Evolutionary conservation across 2,797 vertebrate genomes (phyloP).

Genomic region (Coregonus sp.): DNA sequence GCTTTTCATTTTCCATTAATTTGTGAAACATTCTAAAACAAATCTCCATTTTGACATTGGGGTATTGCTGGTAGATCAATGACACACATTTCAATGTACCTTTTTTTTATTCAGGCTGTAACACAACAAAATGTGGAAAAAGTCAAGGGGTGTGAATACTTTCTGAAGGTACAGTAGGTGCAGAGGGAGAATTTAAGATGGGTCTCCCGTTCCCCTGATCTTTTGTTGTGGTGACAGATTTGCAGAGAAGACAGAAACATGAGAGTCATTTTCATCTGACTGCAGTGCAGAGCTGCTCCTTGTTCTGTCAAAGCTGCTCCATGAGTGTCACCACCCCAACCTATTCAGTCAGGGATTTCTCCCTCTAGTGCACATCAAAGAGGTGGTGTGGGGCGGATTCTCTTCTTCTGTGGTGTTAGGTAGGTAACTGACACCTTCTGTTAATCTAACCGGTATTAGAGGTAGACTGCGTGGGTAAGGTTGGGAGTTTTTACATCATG

Average conservation of each 20-base stretch:
- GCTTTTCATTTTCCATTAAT: too few species aligned
- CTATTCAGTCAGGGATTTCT: constrained; percentile 1
- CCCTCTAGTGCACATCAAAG: not conserved
- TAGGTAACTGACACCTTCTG: not conserved
- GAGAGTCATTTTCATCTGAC: not conserved
- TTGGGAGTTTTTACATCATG: not conserved
- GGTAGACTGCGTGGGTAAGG: not conserved
- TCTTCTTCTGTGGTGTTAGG: not conserved
- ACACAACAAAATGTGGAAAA: too few species aligned
- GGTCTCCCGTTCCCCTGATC: not conserved
- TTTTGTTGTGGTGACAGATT: not conserved
- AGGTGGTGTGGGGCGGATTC: not conserved
- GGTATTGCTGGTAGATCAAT: too few species aligned
- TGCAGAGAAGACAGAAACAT: not conserved
- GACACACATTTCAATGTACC: too few species aligned
- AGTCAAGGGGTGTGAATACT: too few species aligned
- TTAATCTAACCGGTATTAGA: not conserved
- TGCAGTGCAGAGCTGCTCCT: not conserved
- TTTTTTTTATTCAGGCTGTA: too few species aligned
- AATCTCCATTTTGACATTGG: too few species aligned
- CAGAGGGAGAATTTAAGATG: not conserved
- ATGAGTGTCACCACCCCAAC: not conserved
- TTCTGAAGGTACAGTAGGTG: not conserved
- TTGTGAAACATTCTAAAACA: too few species aligned
- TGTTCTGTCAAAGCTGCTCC: not conserved